These are phyloP conservation scores for Crocuta crocuta DNA, from an alignment of 2,113 vertebrate genomes.

Conservation along the genomic window DNA sequence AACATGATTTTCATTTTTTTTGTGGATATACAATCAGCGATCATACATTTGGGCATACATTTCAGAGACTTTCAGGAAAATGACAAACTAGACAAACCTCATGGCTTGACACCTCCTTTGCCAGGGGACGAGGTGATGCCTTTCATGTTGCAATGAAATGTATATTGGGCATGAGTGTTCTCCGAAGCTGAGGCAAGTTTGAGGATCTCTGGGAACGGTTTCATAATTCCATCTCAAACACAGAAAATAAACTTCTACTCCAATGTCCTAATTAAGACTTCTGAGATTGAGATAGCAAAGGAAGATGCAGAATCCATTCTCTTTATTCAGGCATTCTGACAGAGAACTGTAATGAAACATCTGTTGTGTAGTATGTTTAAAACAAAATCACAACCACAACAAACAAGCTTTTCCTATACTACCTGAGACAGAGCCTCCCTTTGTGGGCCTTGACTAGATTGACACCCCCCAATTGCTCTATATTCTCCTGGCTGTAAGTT, in stretches of 20 bases:
- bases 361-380: slow-evolving; percentile 77
- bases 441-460: background rate
- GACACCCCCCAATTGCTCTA: accelerated
- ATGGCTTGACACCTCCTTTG: background rate
- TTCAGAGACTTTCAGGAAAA: background rate
- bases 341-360: slow-evolving; percentile 75
- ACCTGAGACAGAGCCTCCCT: slow-evolving; percentile 44
- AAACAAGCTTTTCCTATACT: slow-evolving; percentile 11
- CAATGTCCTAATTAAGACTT: slow-evolving; percentile 49
- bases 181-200: background rate
- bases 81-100: background rate
- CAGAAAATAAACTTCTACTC: slow-evolving; percentile 40
- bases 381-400: slow-evolving; percentile 47
- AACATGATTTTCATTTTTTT: background rate
- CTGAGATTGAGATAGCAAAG: slow-evolving; percentile 52
- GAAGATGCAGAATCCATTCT: slow-evolving; percentile 47
- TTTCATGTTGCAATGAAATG: background rate
- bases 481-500: background rate
- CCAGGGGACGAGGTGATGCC: background rate
- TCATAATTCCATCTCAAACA: slow-evolving; percentile 46
- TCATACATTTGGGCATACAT: background rate
- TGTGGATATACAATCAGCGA: background rate
- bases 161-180: background rate
- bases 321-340: slow-evolving; percentile 73
- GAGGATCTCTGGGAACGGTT: slow-evolving; percentile 30